phyloP scores from a whole-genome alignment of 2,113 vertebrate genomes.

The Psittacula cyanocephala region DNA sequence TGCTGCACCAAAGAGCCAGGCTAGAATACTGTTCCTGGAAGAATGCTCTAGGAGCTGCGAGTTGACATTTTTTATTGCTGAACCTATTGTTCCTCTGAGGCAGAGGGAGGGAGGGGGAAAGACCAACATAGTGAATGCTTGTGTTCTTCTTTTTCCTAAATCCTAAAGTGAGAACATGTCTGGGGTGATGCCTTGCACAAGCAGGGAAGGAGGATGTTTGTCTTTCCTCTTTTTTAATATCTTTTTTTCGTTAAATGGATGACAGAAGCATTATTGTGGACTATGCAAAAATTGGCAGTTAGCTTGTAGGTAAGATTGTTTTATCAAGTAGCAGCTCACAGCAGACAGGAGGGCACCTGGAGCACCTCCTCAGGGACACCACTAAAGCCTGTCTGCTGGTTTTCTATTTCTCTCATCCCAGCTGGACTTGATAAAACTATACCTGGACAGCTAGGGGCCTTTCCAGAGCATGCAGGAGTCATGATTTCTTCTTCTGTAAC shows the following conservation, averaged over 20 bases:
- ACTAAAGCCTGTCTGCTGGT: neutral
- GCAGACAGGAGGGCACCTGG: neutral
- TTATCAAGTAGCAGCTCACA: neutral
- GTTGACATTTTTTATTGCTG: neutral
- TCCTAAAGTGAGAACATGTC: neutral
- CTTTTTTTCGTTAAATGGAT: neutral
- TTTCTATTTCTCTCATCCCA: neutral
- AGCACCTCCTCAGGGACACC: neutral
- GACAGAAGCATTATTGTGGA: neutral
- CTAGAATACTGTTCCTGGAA: neutral
- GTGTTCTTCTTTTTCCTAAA: neutral
- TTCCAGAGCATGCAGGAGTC: neutral
- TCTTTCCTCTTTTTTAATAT: neutral
- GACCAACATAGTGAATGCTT: neutral
- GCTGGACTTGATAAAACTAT: neutral
- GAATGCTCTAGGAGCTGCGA: neutral
- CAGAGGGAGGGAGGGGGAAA: neutral
- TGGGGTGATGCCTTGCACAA: neutral
- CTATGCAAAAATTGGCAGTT: neutral
- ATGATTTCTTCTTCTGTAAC: neutral
- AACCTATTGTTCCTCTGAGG: neutral
- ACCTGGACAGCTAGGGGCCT: neutral
- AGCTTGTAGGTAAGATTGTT: neutral
- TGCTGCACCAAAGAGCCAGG: neutral
- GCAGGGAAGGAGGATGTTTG: neutral